These are phyloP conservation scores for Steatornis caripensis DNA, from an alignment of 2,113 vertebrate genomes.

Conservation along the genomic window DNA sequence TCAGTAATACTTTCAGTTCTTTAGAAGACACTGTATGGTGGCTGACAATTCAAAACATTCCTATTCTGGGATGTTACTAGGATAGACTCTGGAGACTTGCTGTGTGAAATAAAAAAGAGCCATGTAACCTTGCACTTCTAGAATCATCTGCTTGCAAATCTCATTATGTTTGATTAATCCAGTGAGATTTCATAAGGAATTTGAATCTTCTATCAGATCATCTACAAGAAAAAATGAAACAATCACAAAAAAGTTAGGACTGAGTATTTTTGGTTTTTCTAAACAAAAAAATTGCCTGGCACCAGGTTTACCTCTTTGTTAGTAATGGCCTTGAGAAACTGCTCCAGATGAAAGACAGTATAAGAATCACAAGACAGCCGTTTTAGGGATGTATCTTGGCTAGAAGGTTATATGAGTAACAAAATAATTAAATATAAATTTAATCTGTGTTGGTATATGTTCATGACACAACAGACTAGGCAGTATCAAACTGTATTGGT, in stretches of 20 bases:
- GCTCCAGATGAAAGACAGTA: background rate
- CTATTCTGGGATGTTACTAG: background rate
- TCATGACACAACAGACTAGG: background rate
- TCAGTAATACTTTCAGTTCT: background rate
- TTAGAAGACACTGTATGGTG: background rate
- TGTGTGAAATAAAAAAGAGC: background rate
- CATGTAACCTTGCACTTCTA: background rate
- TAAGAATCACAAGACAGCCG: background rate
- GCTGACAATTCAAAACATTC: background rate
- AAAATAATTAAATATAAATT: slow-evolving; percentile 28
- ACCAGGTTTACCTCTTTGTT: background rate
- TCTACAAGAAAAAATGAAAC: background rate
- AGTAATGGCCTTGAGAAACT: background rate
- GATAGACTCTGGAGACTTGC: background rate
- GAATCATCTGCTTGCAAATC: background rate
- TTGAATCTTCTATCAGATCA: background rate
- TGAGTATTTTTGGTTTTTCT: background rate
- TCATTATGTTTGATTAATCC: background rate
- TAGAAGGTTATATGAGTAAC: background rate
- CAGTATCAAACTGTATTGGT: background rate
- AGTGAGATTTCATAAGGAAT: background rate
- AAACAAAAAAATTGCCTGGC: background rate
- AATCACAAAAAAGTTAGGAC: background rate
- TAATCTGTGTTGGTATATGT: background rate
- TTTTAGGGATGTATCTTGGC: background rate